Base-by-base conservation (phyloP, 2,113 vertebrate genomes). In the Chaetorhynchus papuensis region DNA sequence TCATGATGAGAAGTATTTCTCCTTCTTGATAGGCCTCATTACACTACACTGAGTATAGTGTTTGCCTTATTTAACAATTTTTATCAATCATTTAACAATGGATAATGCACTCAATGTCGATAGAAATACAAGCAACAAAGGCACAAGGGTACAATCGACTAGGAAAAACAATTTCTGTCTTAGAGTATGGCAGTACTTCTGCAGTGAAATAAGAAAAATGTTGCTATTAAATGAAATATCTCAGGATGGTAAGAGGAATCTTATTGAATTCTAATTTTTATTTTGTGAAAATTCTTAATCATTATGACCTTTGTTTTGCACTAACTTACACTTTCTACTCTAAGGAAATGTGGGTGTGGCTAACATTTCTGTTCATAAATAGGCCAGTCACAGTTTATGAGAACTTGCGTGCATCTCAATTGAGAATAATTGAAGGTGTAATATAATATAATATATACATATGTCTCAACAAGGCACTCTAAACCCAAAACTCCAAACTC, bases 51-150 rank as follows among this genome's bases (percentile, higher is more conserved):
- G 93, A 93, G 89, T 95, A 94, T 65, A 97, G 93, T 97, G 97
- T 98, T 98, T 98, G 98, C 98, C 97, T 98, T 98, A 98, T 98
- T 98, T 98, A 98, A 98, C 90, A 95, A 94, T 98, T 98, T 98
- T 98, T 98, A 98, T 98, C 97, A 97, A 96, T 98, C 98, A 98
- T 96, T 98, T 97, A 96, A 97, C 96, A 97, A 96, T 70, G 66
- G 92, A 77, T 94, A 95, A 94, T 76, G 75, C 60, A 89, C 69
- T 97, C 61, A 90, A 69, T 93, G 96, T 89, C 10, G 54, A 92
- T 69, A 90, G 85, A 94, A 95, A 90, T 75, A 74, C 83, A 96
- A 90, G 79, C 92, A 91, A 95, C 76, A 94, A 81, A 95, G 22
- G 19, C 90, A 59, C 89, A 88, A 80, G 83, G 89, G 57, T 89